Conservation (phyloP, 2,113 vertebrate genomes). For the Platichthys stellatus region DNA sequence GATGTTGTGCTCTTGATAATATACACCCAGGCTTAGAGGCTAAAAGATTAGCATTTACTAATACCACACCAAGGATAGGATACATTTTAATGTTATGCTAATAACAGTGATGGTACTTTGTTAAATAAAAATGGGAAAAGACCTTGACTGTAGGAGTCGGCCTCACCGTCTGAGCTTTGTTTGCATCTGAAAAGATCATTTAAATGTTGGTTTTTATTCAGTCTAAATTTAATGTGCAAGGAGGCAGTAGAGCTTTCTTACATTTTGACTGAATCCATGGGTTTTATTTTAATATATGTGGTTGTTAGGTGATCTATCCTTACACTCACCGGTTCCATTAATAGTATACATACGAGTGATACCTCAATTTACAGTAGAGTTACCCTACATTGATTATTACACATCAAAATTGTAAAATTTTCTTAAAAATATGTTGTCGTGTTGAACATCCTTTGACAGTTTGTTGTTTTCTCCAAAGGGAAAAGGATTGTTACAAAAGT, state of each 20-base stretch:
- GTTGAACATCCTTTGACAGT: too few relatives aligned
- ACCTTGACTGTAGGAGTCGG: conserved; percentile 1
- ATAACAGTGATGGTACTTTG: conserved; percentile 27
- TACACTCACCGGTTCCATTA: too few relatives aligned
- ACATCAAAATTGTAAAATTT: background rate
- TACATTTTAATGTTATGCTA: conserved; percentile 60
- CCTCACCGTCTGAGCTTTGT: conserved; percentile 6
- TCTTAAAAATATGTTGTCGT: background rate
- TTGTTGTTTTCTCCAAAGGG: too few relatives aligned
- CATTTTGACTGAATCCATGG: background rate
- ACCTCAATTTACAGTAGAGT: background rate
- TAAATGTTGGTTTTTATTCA: conserved; percentile 13
- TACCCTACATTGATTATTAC: background rate
- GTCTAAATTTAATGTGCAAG: background rate
- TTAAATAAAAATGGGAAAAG: conserved; percentile 36
- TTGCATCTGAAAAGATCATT: conserved; percentile 26
- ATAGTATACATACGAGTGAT: too few relatives aligned
- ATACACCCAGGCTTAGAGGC: conserved; percentile 55
- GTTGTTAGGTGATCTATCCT: too few relatives aligned
- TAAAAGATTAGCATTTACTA: conserved; percentile 76
- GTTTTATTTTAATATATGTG: background rate
- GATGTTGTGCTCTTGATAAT: conserved; percentile 56
- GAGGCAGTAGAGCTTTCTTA: background rate
- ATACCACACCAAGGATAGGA: conserved; percentile 39
- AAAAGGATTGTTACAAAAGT: too few relatives aligned